A percentile compares a stretch with the other conserved stretches of the same genome.
Evolutionary conservation across 2,888 invertebrate genomes (phyloP).

Genomic region (Cosmia pyralina): DNA sequence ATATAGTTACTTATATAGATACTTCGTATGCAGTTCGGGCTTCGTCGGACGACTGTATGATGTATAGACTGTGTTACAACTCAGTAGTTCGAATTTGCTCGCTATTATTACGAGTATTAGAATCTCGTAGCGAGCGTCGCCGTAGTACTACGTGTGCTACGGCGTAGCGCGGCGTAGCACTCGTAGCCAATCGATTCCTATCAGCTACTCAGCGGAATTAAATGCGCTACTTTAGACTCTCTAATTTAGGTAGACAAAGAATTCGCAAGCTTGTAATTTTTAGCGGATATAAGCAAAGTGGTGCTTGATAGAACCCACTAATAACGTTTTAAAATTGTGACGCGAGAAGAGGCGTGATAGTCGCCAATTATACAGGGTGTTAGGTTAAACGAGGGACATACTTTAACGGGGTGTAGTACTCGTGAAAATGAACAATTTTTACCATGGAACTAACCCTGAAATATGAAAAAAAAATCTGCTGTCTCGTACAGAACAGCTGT

Average conservation of each 20-base stretch:
- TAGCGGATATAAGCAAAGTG: background rate
- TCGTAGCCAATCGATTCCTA: conserved; percentile 39
- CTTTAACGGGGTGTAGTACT: too few species aligned
- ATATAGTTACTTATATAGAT: too few species aligned
- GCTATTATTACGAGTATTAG: conserved; percentile 12
- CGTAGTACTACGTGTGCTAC: conserved; percentile 30
- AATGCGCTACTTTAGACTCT: conserved; percentile 11
- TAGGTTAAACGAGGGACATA: too few species aligned
- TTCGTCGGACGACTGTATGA: too few species aligned
- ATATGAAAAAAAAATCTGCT: too few species aligned
- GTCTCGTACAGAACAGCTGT: too few species aligned
- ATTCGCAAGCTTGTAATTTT: background rate
- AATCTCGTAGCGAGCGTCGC: conserved; percentile 8
- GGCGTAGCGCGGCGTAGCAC: conserved; percentile 33
- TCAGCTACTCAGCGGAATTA: conserved; percentile 27
- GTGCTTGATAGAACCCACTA: background rate
- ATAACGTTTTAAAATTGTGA: background rate
- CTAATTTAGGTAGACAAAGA: background rate
- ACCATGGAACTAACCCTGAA: too few species aligned
- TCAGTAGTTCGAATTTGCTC: too few species aligned
- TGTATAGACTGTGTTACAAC: too few species aligned
- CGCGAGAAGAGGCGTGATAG: background rate
- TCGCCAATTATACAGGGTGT: background rate
- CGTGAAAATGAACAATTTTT: too few species aligned
- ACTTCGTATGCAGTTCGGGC: too few species aligned